phyloP scores from a whole-genome alignment of 2,797 vertebrate species.

The Otus scops region DNA sequence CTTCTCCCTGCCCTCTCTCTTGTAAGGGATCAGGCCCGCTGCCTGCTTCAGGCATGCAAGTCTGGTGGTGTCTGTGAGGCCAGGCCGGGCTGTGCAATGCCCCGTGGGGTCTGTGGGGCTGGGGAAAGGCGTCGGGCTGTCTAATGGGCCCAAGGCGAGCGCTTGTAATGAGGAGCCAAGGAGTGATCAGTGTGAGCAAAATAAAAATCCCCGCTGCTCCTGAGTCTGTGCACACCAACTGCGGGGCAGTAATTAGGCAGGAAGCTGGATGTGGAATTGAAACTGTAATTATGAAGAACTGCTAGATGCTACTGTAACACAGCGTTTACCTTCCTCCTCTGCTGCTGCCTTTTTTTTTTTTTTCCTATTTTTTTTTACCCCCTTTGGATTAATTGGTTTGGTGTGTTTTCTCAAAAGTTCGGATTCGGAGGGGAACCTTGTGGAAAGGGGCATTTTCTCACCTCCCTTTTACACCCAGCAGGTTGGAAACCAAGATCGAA shows the following conservation, averaged over 20 bases:
- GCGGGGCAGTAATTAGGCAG: conserved; percentile 24
- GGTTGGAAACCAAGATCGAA: not conserved
- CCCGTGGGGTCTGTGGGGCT: not conserved
- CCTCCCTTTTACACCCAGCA: not conserved
- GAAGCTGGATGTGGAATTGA: conserved; percentile 31
- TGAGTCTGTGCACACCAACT: not conserved
- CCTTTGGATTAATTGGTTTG: not conserved
- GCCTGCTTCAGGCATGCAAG: not conserved
- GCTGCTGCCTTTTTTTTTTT: accelerated
- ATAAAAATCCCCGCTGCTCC: conserved; percentile 4
- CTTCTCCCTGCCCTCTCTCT: not conserved
- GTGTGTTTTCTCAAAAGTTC: not conserved
- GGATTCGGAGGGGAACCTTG: not conserved
- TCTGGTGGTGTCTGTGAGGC: not conserved
- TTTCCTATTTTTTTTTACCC: too few relatives aligned
- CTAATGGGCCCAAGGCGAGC: not conserved
- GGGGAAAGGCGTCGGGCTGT: not conserved
- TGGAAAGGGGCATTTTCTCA: not conserved
- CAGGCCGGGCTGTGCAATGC: not conserved
- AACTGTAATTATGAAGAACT: conserved; percentile 36
- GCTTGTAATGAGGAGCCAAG: not conserved
- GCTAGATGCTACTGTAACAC: not conserved
- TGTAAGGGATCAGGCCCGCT: accelerated
- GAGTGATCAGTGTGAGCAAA: not conserved
- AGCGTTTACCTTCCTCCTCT: not conserved